Evolutionary conservation across 2,888 invertebrate genomes (phyloP), one percentile per base, ranked within the genome.

Genomic region (Deilephila elpenor): DNA sequence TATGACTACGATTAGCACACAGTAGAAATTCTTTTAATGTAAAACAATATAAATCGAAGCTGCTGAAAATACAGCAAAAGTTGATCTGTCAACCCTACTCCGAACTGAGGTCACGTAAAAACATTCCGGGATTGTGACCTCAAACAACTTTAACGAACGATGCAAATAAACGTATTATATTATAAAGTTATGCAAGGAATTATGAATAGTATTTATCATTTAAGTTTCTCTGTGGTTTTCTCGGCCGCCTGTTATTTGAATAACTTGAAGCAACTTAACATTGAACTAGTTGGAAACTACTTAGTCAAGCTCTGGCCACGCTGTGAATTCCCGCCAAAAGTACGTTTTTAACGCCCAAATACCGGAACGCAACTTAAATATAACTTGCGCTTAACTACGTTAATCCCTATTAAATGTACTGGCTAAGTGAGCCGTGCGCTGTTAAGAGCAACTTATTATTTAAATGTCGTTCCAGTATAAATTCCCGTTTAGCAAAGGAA

Each of bases 101-200:
- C 3, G n/a, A 56, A 5, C 56, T 56, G 56, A 56, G 56, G 56
- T 56, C 56, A 56, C 56, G 56, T 56, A 56, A 56, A 56, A 56
- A 56, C 56, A n/a, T 17, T 56, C n/a, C 56, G 6, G 56, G n/a
- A 56, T n/a, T n/a, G 56, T 19, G n/a, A n/a, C 56, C n/a, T n/a
- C 56, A 56, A n/a, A 56, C 56, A 56, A 56, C 19, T n/a, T n/a
- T 56, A 56, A 56, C 56, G n/a, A 56, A 56, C 56, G 56, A 56
- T n/a, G 56, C 56, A 56, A 56, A 56, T 56, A 56, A 56, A 56
- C 56, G n/a, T 56, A 56, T 56, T 56, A 56, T 56, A 56, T 56
- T 19, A 56, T n/a, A n/a, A n/a, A 56, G 6, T 56, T 56, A 56
- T 56, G 56, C 56, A 56, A n/a, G n/a, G n/a, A 56, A 56, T n/a